Evolutionary conservation across 2,113 vertebrate genomes (phyloP).

Genomic region (Ondatra zibethicus): DNA sequence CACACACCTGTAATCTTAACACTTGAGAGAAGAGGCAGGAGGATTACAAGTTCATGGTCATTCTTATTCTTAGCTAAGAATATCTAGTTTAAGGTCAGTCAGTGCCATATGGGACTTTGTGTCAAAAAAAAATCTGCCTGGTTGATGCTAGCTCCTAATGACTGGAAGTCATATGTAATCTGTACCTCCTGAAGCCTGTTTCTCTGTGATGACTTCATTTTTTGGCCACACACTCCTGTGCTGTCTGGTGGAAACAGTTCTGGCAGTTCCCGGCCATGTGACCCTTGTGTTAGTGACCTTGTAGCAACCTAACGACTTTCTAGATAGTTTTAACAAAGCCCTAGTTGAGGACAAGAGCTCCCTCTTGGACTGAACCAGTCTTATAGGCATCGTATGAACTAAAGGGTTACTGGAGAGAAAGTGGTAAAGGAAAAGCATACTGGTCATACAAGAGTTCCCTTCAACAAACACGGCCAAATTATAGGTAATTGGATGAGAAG

Average conservation of each 20-base stretch:
- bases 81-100: neutral
- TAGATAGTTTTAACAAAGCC: neutral
- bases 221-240: neutral
- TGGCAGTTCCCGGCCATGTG: neutral
- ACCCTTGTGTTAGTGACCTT: neutral
- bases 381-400: neutral
- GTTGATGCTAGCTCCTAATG: slow-evolving; percentile 28
- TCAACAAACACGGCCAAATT: slow-evolving; percentile 12
- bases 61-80: neutral
- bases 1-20: neutral
- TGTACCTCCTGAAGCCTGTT: neutral
- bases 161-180: neutral
- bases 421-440: neutral
- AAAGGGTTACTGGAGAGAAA: neutral
- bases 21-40: neutral
- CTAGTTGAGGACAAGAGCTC: neutral
- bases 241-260: neutral
- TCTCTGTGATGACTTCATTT: neutral
- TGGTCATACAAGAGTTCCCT: neutral
- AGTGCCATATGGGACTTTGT: neutral
- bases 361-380: neutral
- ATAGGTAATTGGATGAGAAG: neutral
- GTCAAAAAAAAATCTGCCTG: neutral
- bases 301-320: neutral
- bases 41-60: neutral